Evolutionary conservation across 2,113 vertebrate genomes (phyloP).

Genomic region (Caloenas nicobarica): DNA sequence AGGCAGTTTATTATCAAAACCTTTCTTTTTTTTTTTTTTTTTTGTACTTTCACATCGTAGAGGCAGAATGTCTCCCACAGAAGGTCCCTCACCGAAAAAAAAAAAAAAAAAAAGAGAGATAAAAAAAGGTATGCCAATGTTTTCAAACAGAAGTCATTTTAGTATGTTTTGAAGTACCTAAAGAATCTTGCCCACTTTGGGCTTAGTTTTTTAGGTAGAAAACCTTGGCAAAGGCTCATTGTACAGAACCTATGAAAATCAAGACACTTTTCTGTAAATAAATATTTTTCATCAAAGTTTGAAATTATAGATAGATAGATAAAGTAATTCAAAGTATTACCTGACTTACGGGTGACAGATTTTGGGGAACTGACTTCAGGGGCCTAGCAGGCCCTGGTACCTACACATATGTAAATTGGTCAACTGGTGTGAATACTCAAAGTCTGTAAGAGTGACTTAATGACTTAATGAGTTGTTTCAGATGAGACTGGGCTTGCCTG

Average conservation of each 20-base stretch:
- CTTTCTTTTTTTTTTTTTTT: neutral
- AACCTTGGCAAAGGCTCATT: neutral
- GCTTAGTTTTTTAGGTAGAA: neutral
- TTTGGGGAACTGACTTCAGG: neutral
- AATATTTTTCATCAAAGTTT: neutral
- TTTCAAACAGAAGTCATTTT: neutral
- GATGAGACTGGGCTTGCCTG: neutral
- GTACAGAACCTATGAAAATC: neutral
- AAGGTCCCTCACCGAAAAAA: accelerated
- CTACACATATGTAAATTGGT: neutral
- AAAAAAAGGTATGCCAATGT: accelerated
- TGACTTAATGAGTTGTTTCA: neutral
- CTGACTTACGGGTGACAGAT: neutral
- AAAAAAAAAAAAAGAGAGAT: neutral
- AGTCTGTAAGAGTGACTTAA: neutral
- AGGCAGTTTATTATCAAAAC: neutral
- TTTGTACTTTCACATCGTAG: neutral
- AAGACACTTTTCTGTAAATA: neutral
- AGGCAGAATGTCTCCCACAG: neutral
- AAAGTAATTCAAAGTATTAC: neutral
- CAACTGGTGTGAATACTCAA: neutral
- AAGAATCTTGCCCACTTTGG: accelerated
- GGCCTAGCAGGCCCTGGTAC: accelerated
- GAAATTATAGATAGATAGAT: neutral
- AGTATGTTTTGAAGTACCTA: neutral